Evolutionary conservation across 2,888 invertebrate species (phyloP).

Genomic region (Aleiodes leptofemur): DNA sequence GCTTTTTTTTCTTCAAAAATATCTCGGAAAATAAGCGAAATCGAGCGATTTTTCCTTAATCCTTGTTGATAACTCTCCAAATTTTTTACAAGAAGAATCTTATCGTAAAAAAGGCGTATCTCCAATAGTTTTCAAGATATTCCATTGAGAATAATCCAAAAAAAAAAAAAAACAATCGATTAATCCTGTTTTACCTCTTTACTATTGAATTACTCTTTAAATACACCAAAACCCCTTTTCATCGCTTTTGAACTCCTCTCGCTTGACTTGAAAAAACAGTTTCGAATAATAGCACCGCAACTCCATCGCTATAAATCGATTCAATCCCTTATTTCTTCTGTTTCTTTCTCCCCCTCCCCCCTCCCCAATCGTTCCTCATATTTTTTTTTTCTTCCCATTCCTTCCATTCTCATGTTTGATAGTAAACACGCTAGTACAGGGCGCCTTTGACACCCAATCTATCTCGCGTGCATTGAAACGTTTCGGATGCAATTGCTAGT

Average conservation of each 20-base stretch:
- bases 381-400: conserved; percentile 24
- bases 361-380: background rate
- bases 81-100: too few relatives aligned
- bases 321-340: conserved; percentile 11
- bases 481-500: conserved; percentile 37
- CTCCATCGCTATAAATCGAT: background rate
- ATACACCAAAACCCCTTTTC: background rate
- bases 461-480: conserved; percentile 31
- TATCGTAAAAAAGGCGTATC: too few relatives aligned
- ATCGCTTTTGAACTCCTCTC: too few relatives aligned
- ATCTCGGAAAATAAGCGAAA: too few relatives aligned
- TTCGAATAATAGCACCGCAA: background rate
- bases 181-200: too few relatives aligned
- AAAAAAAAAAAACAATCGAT: too few relatives aligned
- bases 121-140: too few relatives aligned
- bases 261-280: conserved; percentile 21
- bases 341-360: background rate
- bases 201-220: too few relatives aligned
- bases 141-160: too few relatives aligned
- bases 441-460: conserved; percentile 37
- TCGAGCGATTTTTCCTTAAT: too few relatives aligned
- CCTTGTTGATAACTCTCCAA: too few relatives aligned
- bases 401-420: conserved; percentile 19
- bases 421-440: conserved; percentile 15
- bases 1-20: too few relatives aligned